Conservation (phyloP, 2,888 invertebrate genomes). For the Ophion costatus region DNA sequence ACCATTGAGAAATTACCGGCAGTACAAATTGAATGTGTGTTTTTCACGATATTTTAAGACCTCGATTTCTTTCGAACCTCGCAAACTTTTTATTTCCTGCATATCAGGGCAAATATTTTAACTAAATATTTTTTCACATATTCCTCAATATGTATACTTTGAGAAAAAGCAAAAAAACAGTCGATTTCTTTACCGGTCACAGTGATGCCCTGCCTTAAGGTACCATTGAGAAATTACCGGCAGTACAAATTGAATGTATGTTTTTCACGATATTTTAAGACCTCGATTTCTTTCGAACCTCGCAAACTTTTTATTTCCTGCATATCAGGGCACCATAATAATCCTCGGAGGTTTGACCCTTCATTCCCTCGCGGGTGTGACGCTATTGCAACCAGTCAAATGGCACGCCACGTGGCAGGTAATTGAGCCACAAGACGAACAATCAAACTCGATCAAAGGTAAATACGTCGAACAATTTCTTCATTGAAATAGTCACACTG, state of each 20-base stretch:
- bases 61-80: background rate
- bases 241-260: no score
- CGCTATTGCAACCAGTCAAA: conserved; percentile 88
- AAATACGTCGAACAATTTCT: conserved; percentile 11
- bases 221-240: background rate
- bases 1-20: background rate
- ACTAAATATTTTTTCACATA: no score
- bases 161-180: no score
- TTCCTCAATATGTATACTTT: no score
- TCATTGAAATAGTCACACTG: background rate
- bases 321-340: conserved; percentile 85
- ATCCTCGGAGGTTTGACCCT: conserved; percentile 87
- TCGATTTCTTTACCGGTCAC: no score
- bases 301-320: conserved; percentile 8
- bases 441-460: conserved; percentile 63
- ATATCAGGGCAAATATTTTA: conserved; percentile 85
- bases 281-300: background rate
- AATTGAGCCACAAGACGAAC: conserved; percentile 67
- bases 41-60: background rate
- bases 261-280: background rate
- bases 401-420: conserved; percentile 85
- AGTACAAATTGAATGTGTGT: no score
- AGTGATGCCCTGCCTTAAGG: no score
- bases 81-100: conserved; percentile 6
- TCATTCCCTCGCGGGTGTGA: conserved; percentile 86